Evolutionary conservation across 2,888 invertebrate species (phyloP), one percentile per base, ranked within the genome.

Genomic region (Ectropis crepuscularia): DNA sequence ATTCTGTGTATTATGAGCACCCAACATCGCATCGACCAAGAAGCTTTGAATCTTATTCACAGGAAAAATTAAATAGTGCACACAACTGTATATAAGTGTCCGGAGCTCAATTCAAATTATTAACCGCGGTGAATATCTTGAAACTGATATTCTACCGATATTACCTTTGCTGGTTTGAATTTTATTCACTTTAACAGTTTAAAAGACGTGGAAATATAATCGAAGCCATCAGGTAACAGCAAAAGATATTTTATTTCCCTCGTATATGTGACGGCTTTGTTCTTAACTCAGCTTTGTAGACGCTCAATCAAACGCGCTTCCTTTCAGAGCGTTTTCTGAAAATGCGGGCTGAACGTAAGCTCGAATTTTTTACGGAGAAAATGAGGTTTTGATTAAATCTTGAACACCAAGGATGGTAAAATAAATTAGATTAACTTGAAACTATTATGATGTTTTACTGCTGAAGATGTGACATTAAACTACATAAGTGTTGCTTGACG

Each of bases 251-350:
- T 59, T 62, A 58, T 60, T 66, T 62, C 57, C 45, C 10, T 38
- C 61, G 53, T 53, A 53, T 62, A 55, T 65, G 54, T 59, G 55
- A 47, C 45, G 58, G 59, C 55, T 61, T 65, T 61, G 61, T 65
- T 61, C 65, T 62, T 62, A 62, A 42, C 61, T 65, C 60, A 57
- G 60, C 60, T 61, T 64, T 61, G 60, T 60, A 57, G 60, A 65
- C 64, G 60, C 60, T 65, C 64, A 65, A 65, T 65, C 64, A 61
- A 61, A 61, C 55, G 51, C 60, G 57, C 43, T 60, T 64, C 60
- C 64, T 64, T 65, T 48, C 57, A 53, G 28, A 65, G 49, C 51
- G 42, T 64, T 64, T 61, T 57, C 60, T n/a, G 64, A 65, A 57
- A 65, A 61, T 65, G 60, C 64, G 64, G 64, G 64, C 64, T 65